phyloP scores from a whole-genome alignment of 2,113 vertebrate genomes.

The Petrocephalus microphthalmus region DNA sequence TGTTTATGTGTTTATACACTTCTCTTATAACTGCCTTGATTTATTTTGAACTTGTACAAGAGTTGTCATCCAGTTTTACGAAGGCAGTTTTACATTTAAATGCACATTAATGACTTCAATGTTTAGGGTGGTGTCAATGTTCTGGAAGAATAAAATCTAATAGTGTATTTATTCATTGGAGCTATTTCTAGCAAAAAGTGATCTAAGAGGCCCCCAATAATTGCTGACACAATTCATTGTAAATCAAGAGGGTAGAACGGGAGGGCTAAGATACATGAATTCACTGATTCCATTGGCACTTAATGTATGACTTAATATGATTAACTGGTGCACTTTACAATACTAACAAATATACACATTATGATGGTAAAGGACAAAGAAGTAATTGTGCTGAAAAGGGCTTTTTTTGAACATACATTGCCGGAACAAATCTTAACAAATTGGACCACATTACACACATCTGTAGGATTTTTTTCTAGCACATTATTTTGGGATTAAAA shows the following conservation, averaged over 20 bases:
- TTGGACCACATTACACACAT: slow-evolving; percentile 28
- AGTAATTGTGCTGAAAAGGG: slow-evolving; percentile 59
- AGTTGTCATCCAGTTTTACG: not conserved
- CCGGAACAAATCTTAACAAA: slow-evolving; percentile 27
- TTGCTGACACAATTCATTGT: slow-evolving; percentile 65
- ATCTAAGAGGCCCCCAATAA: slow-evolving; percentile 63
- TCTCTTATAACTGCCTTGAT: not conserved
- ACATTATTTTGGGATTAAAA: too few species aligned
- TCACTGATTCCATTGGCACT: slow-evolving; percentile 60
- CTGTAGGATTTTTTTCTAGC: not conserved
- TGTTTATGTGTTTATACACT: not conserved
- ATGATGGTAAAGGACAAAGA: slow-evolving; percentile 49
- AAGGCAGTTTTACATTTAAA: not conserved
- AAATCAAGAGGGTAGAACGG: slow-evolving; percentile 44
- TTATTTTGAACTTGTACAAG: not conserved
- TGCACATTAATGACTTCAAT: not conserved
- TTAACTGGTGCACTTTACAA: slow-evolving; percentile 62
- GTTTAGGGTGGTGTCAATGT: not conserved
- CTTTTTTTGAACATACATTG: slow-evolving; percentile 48
- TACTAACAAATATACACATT: slow-evolving; percentile 66
- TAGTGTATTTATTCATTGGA: not conserved
- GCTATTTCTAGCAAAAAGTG: not conserved
- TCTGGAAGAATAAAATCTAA: not conserved
- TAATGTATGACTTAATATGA: slow-evolving; percentile 71
- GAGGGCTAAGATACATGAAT: slow-evolving; percentile 50